Base-by-base conservation (phyloP, 2,888 invertebrate species). In the Cheilosia pagana region DNA sequence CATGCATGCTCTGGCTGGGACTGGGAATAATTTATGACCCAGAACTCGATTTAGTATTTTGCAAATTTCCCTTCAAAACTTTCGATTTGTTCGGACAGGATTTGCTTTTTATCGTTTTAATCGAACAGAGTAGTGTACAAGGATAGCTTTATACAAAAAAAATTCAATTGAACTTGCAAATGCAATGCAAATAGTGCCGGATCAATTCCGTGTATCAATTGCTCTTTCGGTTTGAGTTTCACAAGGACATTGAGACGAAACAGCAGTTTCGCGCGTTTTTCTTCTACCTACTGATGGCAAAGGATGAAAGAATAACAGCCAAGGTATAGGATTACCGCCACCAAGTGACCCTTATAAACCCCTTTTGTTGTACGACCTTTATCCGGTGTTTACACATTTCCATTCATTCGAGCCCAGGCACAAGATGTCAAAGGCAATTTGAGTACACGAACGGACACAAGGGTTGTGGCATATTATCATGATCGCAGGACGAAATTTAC, bases 311-410 rank as follows among this genome's bases (percentile, higher is more conserved):
- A 59, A 52, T 55, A 62, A 65, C 25, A 59, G 43, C 45, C 8
- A 16, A 63, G 60, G 65, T 41, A 78, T 21, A 78, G 50, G 62
- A 74, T 68, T 62, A 83, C 68, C 70, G 21, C 75, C 81, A 67
- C 55, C 70, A 60, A 85, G 74, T 85, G 85, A 85, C 85, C 85
- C 82, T 82, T 78, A 78, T 78, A 82, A 82, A 78, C 78, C 70
- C 76, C 81, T 67, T 81, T 85, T 85, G 85, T 85, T 62, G 65
- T 71, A 70, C 75, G 70, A 76, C 79, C 79, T 74, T 77, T 76
- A 79, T 83, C 75, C 77, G 77, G 82, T 90, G 90, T 90, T 90
- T 90, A 90, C 90, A 90, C 90, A 89, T 88, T 90, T 89, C 89
- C 89, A 89, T 88, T 89, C 89, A 90, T 60, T 70, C 85, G 81